Evolutionary conservation across 2,888 invertebrate genomes (phyloP).

Genomic region (Lepidonotus clava): DNA sequence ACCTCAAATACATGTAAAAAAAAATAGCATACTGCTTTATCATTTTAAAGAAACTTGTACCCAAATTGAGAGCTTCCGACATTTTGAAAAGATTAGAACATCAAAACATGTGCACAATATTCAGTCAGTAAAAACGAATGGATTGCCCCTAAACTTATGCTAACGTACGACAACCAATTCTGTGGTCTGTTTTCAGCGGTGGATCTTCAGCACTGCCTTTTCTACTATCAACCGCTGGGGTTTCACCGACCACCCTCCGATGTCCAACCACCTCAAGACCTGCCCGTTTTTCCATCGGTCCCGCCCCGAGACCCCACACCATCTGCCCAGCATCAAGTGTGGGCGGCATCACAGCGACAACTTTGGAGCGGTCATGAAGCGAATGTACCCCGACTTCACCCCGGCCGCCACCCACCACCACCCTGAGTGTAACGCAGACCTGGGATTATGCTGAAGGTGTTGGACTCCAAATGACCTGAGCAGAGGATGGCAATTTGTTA

Average conservation of each 20-base stretch:
- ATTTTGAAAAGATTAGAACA: no score
- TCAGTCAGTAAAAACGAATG: no score
- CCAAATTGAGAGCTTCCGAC: no score
- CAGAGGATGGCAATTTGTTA: no score
- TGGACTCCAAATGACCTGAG: no score
- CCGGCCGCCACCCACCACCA: background rate
- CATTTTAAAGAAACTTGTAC: no score
- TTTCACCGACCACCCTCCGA: slow-evolving; percentile 74
- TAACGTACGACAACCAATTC: no score
- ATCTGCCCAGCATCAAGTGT: slow-evolving; percentile 42
- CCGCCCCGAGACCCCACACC: background rate
- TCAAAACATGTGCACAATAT: no score
- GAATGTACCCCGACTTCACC: slow-evolving; percentile 45
- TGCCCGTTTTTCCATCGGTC: slow-evolving; percentile 76
- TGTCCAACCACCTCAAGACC: slow-evolving; percentile 80
- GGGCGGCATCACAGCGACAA: slow-evolving; percentile 6
- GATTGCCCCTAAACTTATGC: no score
- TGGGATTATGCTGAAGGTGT: background rate
- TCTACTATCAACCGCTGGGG: slow-evolving; percentile 80
- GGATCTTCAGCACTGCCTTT: slow-evolving; percentile 81
- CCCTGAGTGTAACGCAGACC: background rate
- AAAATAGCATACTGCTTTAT: no score
- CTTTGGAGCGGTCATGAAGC: slow-evolving; percentile 13
- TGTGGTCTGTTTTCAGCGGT: slow-evolving; percentile 78
- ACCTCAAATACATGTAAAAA: no score